These are phyloP conservation scores for Sterrhoptilus dennistouni DNA, from an alignment of 2,113 vertebrate genomes.

Conservation along the genomic window DNA sequence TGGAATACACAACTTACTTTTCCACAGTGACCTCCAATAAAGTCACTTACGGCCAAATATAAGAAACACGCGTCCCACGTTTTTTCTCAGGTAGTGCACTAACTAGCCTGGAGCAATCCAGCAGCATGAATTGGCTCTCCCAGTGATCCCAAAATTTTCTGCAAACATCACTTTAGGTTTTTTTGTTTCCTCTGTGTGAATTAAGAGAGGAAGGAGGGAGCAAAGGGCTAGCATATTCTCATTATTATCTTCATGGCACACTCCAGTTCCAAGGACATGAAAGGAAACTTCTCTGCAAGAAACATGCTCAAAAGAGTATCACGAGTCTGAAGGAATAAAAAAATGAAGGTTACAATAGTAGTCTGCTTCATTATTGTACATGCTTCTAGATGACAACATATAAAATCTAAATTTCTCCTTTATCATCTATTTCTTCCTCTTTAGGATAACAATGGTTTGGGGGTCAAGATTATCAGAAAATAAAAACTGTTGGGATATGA, in stretches of 20 bases:
- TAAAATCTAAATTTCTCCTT: background rate
- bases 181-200: background rate
- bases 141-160: background rate
- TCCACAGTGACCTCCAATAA: background rate
- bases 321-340: background rate
- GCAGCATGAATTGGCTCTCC: background rate
- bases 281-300: background rate
- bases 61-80: accelerated
- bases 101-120: background rate
- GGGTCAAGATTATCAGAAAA: background rate
- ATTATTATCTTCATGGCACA: accelerated
- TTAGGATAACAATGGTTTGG: background rate
- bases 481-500: background rate
- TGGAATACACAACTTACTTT: background rate
- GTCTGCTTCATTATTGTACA: background rate
- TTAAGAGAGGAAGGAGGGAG: background rate
- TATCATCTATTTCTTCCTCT: background rate
- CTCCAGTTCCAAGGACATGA: background rate
- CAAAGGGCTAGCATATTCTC: background rate
- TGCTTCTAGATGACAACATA: background rate
- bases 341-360: background rate
- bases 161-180: background rate
- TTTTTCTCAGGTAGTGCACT: background rate
- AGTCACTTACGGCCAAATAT: accelerated
- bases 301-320: background rate